Evolutionary conservation across 2,888 invertebrate species (phyloP), one percentile per base, ranked within the genome.

Genomic region (Diadegma fenestrale): DNA sequence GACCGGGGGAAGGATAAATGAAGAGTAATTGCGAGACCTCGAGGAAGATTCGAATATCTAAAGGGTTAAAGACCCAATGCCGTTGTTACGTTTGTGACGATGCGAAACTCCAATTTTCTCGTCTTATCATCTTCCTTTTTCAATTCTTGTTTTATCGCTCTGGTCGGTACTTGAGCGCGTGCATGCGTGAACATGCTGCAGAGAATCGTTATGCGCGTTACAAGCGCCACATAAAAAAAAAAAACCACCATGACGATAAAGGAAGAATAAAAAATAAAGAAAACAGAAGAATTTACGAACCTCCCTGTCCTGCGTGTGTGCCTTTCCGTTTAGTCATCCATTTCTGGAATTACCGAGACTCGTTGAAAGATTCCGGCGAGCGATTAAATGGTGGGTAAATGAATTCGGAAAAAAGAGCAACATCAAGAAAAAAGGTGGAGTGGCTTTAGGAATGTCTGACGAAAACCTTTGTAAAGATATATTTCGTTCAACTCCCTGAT

Each of bases 41-140:
- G 37, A 64, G 8, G 64, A 64, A 64, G 33, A n/a, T 37, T 64
- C 64, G 64, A 64, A 64, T 64, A 64, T 58, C 58, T 14, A 26
- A 26, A 87, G 89, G 90, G 90, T 91, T 90, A 90, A 91, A 90
- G 89, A 91, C 89, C 91, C 90, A 86, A 87, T 86, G 87, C 85
- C 63, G 82, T 86, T 90, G 89, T 90, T 90, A 90, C 89, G 90
- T 90, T 87, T 88, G 87, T 87, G 86, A 79, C 80, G 85, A 83
- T 43, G 84, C 76, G 12, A 72, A 37, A 48, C 66, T 72, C 72
- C 71, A 77, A 72, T 84, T 80, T 84, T 61, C 72, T 63, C 51
- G 72, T 66, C 54, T 80, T 54, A 63, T 82, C 86, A 82, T 87
- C 85, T 88, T 87, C 81, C 87, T 89, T 89, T 87, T 89, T 86